phyloP scores from a whole-genome alignment of 2,888 invertebrate species.

The Ormyrus nitidulus region DNA sequence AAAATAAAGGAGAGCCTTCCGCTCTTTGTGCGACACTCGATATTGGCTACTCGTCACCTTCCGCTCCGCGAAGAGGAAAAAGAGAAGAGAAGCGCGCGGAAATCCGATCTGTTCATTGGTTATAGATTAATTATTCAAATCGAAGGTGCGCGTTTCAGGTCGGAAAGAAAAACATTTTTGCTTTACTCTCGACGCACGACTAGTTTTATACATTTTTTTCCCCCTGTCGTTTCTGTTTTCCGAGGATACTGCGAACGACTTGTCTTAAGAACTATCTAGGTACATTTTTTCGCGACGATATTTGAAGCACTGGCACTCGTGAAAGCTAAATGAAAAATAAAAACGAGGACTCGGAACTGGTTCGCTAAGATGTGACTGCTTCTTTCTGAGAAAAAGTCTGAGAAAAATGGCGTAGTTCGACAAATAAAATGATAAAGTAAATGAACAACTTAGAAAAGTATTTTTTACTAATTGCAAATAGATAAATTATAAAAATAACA shows the following conservation, averaged over 20 bases:
- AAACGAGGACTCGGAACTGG: constrained; percentile 14
- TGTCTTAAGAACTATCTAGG: constrained; percentile 48
- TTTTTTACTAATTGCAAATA: not conserved
- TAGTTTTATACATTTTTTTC: constrained; percentile 21
- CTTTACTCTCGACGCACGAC: constrained; percentile 9
- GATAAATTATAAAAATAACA: not conserved
- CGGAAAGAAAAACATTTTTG: constrained; percentile 10
- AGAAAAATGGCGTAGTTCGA: not conserved
- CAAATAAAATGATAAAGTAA: constrained; percentile 11
- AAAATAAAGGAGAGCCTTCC: no score
- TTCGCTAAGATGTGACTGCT: constrained; percentile 22
- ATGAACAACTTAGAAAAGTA: not conserved
- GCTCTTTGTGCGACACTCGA: constrained; percentile 10
- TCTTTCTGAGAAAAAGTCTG: constrained; percentile 30
- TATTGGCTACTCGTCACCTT: constrained; percentile 5
- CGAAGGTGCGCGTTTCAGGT: not conserved
- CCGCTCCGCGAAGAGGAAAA: not conserved
- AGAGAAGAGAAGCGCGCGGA: not conserved
- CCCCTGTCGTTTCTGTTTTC: not conserved
- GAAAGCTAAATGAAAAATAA: constrained; percentile 45
- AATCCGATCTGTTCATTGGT: not conserved
- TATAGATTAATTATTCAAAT: not conserved
- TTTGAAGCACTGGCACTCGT: constrained; percentile 56
- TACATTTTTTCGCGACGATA: constrained; percentile 44
- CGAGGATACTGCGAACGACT: constrained; percentile 8